Percentiles rank a stretch among this genome's conserved stretches.
Conservation (phyloP, 2,888 invertebrate genomes). For the Halocaridina rubra region DNA sequence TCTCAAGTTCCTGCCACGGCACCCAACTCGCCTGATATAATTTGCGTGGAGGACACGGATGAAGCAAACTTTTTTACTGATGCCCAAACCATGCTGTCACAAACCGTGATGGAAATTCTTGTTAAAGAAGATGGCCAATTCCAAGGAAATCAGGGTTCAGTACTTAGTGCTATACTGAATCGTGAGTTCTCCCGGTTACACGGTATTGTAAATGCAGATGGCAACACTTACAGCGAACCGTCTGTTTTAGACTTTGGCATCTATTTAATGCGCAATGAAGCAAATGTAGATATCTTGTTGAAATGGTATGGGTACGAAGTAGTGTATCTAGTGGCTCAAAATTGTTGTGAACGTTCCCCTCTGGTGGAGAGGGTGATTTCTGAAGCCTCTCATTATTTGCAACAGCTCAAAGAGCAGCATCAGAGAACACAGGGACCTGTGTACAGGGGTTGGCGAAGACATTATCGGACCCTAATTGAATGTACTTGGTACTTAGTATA, state of each 20-base stretch:
- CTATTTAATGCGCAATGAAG: slow-evolving; percentile 49
- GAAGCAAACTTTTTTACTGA: slow-evolving; percentile 48
- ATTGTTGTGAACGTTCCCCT: background rate
- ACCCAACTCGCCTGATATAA: slow-evolving; percentile 39
- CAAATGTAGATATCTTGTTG: slow-evolving; percentile 19
- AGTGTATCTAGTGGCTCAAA: slow-evolving; percentile 39
- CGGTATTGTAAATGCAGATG: slow-evolving; percentile 21
- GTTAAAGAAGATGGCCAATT: slow-evolving; percentile 5
- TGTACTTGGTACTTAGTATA: slow-evolving; percentile 53
- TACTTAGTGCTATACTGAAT: slow-evolving; percentile 16
- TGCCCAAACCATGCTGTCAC: slow-evolving; percentile 49
- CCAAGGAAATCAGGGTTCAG: slow-evolving; percentile 2
- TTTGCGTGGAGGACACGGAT: slow-evolving; percentile 42
- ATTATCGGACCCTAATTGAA: slow-evolving; percentile 47
- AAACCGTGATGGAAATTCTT: slow-evolving; percentile 26
- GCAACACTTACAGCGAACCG: slow-evolving; percentile 32
- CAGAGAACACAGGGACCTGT: slow-evolving; percentile 7
- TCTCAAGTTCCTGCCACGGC: slow-evolving; percentile 7
- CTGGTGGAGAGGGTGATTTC: slow-evolving; percentile 21
- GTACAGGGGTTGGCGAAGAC: slow-evolving; percentile 48
- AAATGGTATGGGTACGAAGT: slow-evolving; percentile 58
- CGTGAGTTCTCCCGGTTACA: slow-evolving; percentile 33
- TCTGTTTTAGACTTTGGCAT: slow-evolving; percentile 52
- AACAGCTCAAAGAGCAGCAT: slow-evolving; percentile 35
- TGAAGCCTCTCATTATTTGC: slow-evolving; percentile 42